Evolutionary conservation across 2,888 invertebrate species (phyloP), one percentile per base, ranked within the genome.

Genomic region (Eurytoma adleriae): DNA sequence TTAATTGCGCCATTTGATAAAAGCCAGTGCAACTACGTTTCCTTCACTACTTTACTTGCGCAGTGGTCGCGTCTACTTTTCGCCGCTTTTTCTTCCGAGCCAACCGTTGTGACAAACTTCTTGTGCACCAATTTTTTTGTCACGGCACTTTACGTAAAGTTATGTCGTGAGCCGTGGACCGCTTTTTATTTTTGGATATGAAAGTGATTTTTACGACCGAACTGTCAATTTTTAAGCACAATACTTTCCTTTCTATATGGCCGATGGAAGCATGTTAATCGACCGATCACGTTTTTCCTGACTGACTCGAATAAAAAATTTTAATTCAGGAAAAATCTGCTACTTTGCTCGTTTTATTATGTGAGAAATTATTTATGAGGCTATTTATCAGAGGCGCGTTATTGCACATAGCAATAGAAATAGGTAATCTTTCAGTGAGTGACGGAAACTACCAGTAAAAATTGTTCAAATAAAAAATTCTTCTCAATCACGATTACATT

Each of bases 1-100:
- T 86, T 87, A 87, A 87, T 87, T 86, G 85, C 85, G 77, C 82
- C 83, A 83, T 83, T 85, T 83, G 85, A 85, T 86, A 85, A 85
- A 40, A 80, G 84, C 83, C 83, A 80, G 74, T 78, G 68, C 71
- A 71, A 80, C 66, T 24, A n/a, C 30, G n/a, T 20, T 16, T 30
- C 56, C 20, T 75, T 73, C 24, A 24, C 24, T 18, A 30, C 24
- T 66, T 74, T 54, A 52, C 56, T 27, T 57, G 20, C 20, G 56
- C 4, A 57, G 12, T 13, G 40, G 20, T 3, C 20, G 76, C n/a
- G 5, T 52, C 27, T 59, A 50, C 59, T 62, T 72, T 68, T 71
- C 27, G 40, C 16, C 12, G n/a, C 71, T 10, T 71, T 78, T 69
- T 70, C 18, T 54, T 7, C 3, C 24, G 24, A 24, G 24, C 24